Conservation (phyloP, 2,888 invertebrate genomes). For the Drosophila putrida region DNA sequence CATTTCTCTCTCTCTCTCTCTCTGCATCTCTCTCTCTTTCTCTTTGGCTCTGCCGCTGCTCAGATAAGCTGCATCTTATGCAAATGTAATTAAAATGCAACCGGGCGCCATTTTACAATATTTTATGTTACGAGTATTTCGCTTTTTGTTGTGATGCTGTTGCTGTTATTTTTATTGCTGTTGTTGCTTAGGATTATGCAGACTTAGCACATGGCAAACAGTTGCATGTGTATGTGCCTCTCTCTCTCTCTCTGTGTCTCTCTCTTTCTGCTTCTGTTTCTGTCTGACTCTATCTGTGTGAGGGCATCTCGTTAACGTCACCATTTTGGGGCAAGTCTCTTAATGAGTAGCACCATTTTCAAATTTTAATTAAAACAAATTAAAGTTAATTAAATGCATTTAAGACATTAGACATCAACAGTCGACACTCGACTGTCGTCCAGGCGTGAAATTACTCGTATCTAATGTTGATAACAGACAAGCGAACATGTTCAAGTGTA, state of each 20-base stretch:
- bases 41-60: conserved; percentile 23
- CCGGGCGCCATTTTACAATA: conserved; percentile 71
- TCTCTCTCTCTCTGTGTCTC: background rate
- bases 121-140: conserved; percentile 63
- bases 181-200: conserved; percentile 50
- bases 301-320: conserved; percentile 32
- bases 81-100: conserved; percentile 78
- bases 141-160: conserved; percentile 14
- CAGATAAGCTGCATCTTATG: conserved; percentile 76
- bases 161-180: conserved; percentile 4
- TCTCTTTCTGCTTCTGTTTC: background rate
- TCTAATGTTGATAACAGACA: conserved; percentile 36
- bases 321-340: conserved; percentile 36
- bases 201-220: conserved; percentile 26
- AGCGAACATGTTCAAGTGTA: background rate
- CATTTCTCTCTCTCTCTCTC: background rate
- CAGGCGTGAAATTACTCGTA: conserved; percentile 53
- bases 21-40: conserved; percentile 1
- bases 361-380: conserved; percentile 73
- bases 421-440: conserved; percentile 14
- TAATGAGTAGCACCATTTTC: conserved; percentile 56
- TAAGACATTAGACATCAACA: conserved; percentile 25
- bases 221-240: conserved; percentile 9
- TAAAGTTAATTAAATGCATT: conserved; percentile 75
- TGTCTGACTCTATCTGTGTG: background rate